Evolutionary conservation across 2,888 invertebrate genomes (phyloP).

Genomic region (Drosophila pseudotalamancana): DNA sequence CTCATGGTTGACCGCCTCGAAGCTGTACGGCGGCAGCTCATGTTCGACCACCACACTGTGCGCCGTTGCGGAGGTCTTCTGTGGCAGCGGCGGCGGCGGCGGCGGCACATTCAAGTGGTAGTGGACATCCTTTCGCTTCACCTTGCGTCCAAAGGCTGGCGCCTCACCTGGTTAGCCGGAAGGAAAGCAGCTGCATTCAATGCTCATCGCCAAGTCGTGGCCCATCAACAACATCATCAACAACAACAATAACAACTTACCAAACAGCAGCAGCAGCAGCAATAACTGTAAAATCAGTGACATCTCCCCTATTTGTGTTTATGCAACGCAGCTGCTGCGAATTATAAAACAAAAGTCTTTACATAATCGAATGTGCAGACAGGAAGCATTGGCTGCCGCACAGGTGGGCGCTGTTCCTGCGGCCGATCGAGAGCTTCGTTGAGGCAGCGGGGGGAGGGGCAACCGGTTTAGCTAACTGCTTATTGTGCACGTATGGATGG

Average conservation of each 20-base stretch:
- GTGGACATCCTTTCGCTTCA: conserved; percentile 70
- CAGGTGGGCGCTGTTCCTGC: conserved; percentile 32
- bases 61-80: conserved; percentile 26
- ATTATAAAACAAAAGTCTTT: conserved; percentile 47
- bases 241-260: conserved; percentile 64
- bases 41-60: conserved; percentile 56
- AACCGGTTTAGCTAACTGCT: conserved; percentile 32
- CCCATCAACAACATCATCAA: conserved; percentile 54
- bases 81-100: conserved; percentile 33
- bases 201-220: conserved; percentile 19
- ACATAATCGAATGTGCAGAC: conserved; percentile 42
- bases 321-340: conserved; percentile 51
- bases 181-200: conserved; percentile 5
- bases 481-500: conserved; percentile 2
- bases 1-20: conserved; percentile 72
- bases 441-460: conserved; percentile 3
- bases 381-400: conserved; percentile 49
- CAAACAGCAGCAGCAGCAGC: conserved; percentile 61
- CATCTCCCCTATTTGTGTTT: conserved; percentile 49
- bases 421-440: not conserved
- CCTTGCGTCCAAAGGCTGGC: conserved; percentile 68
- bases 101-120: conserved; percentile 65
- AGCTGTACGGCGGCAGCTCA: conserved; percentile 69
- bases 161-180: conserved; percentile 29
- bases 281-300: conserved; percentile 57